phyloP scores from a whole-genome alignment of 2,113 vertebrate genomes.

The Callocephalon fimbriatum region DNA sequence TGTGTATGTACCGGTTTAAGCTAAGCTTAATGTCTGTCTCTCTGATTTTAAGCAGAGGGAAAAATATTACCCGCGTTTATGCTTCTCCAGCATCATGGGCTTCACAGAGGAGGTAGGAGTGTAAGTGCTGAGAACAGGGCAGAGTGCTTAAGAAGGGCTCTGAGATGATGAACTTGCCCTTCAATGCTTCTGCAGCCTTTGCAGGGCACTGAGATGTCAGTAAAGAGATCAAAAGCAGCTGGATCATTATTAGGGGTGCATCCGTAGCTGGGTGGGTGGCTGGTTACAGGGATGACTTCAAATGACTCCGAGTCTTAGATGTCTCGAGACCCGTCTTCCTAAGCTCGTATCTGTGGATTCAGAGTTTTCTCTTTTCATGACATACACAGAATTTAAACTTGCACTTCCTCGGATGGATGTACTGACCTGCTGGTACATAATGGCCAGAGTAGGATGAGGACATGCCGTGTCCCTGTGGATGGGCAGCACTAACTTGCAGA shows the following conservation, averaged over 20 bases:
- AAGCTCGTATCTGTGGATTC: neutral
- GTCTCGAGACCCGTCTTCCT: neutral
- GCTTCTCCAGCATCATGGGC: neutral
- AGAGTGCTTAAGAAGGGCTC: neutral
- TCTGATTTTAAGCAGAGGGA: neutral
- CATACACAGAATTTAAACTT: neutral
- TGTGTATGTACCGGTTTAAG: neutral
- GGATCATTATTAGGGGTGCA: neutral
- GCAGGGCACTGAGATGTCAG: neutral
- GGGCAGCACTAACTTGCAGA: fast-evolving
- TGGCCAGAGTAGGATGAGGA: neutral
- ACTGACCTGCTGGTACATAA: fast-evolving
- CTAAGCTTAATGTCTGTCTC: neutral
- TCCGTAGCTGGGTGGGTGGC: fast-evolving
- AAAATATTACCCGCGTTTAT: fast-evolving
- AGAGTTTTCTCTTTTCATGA: neutral
- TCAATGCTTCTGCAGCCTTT: neutral
- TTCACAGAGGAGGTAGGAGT: neutral
- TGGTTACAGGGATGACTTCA: neutral
- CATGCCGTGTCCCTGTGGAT: fast-evolving
- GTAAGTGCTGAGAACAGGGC: neutral
- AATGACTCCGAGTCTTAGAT: fast-evolving
- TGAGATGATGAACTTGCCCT: fast-evolving
- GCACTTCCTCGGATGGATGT: fast-evolving
- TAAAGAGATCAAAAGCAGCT: neutral